phyloP scores from a whole-genome alignment of 2,888 invertebrate species.

The Limnephilus lunatus region DNA sequence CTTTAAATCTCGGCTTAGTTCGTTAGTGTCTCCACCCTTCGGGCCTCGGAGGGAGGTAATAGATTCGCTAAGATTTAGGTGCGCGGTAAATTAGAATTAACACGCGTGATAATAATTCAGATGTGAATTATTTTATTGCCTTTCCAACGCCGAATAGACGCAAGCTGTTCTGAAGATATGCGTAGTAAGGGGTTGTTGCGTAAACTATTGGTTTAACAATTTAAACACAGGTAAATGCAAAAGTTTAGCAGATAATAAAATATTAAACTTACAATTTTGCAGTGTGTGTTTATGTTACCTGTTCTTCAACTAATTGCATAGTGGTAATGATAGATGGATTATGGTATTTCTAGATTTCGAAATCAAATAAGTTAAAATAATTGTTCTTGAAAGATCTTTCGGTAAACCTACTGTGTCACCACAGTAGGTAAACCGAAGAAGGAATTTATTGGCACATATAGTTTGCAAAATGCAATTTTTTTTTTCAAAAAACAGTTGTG shows the following conservation, averaged over 20 bases:
- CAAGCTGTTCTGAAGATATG: background rate
- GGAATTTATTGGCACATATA: no score
- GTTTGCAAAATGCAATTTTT: no score
- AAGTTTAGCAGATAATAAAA: background rate
- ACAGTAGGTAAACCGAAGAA: no score
- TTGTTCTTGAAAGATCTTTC: no score
- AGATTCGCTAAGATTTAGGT: conserved; percentile 33
- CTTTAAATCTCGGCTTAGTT: conserved; percentile 5
- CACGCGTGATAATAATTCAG: conserved; percentile 37
- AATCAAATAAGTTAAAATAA: no score
- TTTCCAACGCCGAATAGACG: background rate
- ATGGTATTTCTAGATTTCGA: no score
- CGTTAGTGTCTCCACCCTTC: background rate
- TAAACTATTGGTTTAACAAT: background rate
- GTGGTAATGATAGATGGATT: no score
- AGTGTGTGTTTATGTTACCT: no score
- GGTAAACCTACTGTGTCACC: no score
- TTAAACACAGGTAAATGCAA: background rate
- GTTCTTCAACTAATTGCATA: no score
- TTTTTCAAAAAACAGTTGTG: no score
- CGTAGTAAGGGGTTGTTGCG: background rate
- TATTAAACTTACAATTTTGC: no score
- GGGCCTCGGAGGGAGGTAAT: background rate
- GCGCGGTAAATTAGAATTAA: conserved; percentile 17
- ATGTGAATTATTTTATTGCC: conserved; percentile 6